phyloP scores from a whole-genome alignment of 2,797 vertebrate genomes.

The Serranus cabrilla region DNA sequence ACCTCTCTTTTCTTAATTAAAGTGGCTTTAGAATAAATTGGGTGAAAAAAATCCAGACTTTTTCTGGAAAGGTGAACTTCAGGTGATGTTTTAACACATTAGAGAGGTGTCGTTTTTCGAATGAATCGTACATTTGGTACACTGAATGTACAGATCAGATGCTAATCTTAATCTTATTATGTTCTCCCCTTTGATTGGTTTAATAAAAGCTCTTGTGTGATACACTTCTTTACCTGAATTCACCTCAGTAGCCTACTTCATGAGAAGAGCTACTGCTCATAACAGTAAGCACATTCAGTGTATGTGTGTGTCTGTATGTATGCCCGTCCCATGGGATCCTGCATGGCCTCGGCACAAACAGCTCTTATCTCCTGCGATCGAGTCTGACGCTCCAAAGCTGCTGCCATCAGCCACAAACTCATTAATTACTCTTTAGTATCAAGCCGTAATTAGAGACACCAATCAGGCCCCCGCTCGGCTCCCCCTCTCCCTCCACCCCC shows the following conservation, averaged over 20 bases:
- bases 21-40: neutral
- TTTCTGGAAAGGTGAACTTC: neutral
- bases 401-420: slow-evolving; percentile 84
- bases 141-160: neutral
- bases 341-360: slow-evolving; percentile 72
- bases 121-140: neutral
- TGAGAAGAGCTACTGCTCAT: slow-evolving; percentile 30
- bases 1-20: neutral
- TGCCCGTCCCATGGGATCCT: slow-evolving; percentile 64
- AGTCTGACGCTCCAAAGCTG: slow-evolving; percentile 80
- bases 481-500: slow-evolving; percentile 23
- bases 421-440: slow-evolving; percentile 89
- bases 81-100: neutral
- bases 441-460: slow-evolving; percentile 87
- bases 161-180: neutral
- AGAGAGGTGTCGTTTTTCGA: neutral
- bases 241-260: slow-evolving; percentile 28
- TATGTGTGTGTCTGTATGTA: slow-evolving; percentile 39
- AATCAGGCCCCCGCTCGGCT: slow-evolving; percentile 76
- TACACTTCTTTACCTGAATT: slow-evolving; percentile 37
- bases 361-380: slow-evolving; percentile 80
- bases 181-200: slow-evolving; percentile 12
- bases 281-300: slow-evolving; percentile 25
- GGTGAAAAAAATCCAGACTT: neutral
- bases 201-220: slow-evolving; percentile 11